These are phyloP conservation scores for Tetropium fuscum DNA, from an alignment of 2,888 invertebrate genomes.

Conservation along the genomic window DNA sequence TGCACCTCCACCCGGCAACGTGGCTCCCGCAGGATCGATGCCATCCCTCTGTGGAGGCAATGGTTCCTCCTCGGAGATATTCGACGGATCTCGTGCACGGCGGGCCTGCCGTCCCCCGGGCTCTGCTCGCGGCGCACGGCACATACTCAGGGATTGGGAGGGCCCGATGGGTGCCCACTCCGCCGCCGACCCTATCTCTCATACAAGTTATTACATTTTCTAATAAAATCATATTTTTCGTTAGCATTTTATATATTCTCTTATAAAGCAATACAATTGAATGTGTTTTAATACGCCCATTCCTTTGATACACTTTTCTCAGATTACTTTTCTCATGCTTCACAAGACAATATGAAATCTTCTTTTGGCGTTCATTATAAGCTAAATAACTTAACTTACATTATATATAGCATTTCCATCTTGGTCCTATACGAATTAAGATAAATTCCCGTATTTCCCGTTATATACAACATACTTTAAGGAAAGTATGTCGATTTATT, in stretches of 20 bases:
- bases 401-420: too few relatives aligned
- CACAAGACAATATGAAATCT: background rate
- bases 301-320: background rate
- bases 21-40: conserved; percentile 57
- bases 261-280: conserved; percentile 23
- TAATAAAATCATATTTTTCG: conserved; percentile 36
- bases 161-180: conserved; percentile 9
- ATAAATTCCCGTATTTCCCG: too few relatives aligned
- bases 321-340: background rate
- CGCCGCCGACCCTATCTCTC: conserved; percentile 32
- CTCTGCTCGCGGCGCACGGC: conserved; percentile 39
- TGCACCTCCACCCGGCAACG: conserved; percentile 55
- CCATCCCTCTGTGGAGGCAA: conserved; percentile 52
- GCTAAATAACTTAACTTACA: too few relatives aligned
- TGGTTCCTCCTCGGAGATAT: conserved; percentile 58
- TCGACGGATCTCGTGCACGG: conserved; percentile 55
- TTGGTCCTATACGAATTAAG: too few relatives aligned
- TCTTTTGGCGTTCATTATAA: background rate
- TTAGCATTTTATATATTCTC: conserved; percentile 17
- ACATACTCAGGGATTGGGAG: conserved; percentile 36
- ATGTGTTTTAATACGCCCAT: conserved; percentile 10
- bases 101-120: conserved; percentile 41
- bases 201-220: conserved; percentile 42
- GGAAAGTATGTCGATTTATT: too few relatives aligned
- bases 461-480: too few relatives aligned